Conservation (phyloP, 2,797 vertebrate genomes). For the Parauchenoglanis punctatus region DNA sequence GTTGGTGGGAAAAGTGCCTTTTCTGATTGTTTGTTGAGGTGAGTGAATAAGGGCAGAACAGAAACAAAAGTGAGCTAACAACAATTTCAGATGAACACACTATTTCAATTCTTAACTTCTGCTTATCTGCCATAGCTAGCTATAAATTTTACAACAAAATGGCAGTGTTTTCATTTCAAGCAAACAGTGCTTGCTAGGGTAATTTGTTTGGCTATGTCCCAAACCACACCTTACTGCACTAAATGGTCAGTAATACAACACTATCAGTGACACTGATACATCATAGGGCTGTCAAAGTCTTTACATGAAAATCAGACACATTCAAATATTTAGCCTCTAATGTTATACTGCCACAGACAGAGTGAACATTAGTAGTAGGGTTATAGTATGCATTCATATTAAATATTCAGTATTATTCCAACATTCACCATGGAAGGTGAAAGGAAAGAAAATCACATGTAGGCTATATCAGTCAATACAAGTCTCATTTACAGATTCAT, state of each 20-base stretch:
- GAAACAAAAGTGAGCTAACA: neutral
- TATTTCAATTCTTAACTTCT: neutral
- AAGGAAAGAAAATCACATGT: too few species aligned
- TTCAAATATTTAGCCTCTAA: too few species aligned
- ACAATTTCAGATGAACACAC: neutral
- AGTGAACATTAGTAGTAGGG: neutral
- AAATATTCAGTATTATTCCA: neutral
- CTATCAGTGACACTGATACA: neutral
- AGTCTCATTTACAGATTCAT: too few species aligned
- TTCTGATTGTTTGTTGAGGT: neutral
- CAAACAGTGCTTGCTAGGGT: neutral
- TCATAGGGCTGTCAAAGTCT: neutral
- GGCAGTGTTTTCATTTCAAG: neutral
- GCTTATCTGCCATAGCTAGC: neutral
- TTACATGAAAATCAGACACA: neutral
- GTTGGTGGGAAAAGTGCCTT: neutral
- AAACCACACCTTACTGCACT: neutral
- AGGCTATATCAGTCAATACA: too few species aligned
- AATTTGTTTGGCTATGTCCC: neutral
- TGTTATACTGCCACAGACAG: neutral
- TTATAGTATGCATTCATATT: neutral
- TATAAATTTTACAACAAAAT: neutral
- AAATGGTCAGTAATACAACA: neutral
- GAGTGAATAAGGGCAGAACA: neutral
- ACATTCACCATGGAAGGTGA: too few species aligned